Conservation (phyloP, 2,113 vertebrate species). For the Myotis yumanensis region DNA sequence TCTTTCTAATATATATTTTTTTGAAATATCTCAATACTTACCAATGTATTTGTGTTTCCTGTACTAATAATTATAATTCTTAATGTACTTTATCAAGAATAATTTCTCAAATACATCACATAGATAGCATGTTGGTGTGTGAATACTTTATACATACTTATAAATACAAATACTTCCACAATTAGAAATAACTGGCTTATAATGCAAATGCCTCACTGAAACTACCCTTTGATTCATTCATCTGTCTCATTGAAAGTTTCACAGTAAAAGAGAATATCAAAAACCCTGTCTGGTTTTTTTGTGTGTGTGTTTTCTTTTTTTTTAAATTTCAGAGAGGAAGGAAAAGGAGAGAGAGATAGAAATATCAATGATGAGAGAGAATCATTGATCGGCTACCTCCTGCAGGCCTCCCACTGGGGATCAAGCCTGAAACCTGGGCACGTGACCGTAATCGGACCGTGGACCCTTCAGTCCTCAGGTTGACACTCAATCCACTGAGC, state of each 20-base stretch:
- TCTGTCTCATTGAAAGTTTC: background rate
- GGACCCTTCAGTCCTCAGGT: no score
- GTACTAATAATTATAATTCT: background rate
- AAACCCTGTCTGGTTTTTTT: background rate
- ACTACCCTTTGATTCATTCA: background rate
- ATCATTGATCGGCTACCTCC: no score
- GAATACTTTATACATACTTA: background rate
- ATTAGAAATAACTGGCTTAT: background rate
- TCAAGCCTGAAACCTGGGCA: no score
- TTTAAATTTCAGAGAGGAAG: no score
- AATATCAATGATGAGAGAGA: no score
- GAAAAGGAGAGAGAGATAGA: no score
- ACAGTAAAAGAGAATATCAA: background rate
- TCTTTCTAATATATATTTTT: background rate
- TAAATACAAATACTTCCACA: background rate
- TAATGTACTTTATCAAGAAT: slow-evolving; percentile 1
- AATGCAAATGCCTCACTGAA: background rate
- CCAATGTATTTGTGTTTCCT: background rate
- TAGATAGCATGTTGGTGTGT: background rate
- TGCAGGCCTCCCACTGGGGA: no score
- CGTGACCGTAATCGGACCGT: no score
- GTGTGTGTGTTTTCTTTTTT: no score
- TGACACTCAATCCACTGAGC: no score
- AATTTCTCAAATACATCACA: background rate
- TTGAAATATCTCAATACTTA: background rate